Base-by-base conservation (phyloP, 2,888 invertebrate genomes). In the Drosophila birchii region DNA sequence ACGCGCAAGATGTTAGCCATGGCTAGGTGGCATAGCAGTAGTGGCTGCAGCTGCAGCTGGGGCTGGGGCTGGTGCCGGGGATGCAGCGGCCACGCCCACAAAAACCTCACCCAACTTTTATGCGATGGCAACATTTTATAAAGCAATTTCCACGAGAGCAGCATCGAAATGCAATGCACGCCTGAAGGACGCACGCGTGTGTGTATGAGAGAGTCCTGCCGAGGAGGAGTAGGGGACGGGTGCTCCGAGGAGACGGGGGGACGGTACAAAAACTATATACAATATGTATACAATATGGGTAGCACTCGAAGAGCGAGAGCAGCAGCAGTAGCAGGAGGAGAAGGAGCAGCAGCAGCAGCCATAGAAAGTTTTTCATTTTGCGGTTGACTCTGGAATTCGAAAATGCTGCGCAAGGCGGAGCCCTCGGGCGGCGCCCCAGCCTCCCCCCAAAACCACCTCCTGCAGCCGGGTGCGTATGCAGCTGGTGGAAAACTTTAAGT, bases 281-380 rank as follows among this genome's bases (percentile, higher is more conserved):
- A 82, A 82, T 80, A 82, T 81, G 78, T 81, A 79, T 70, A 82
- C 83, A 76, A 75, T 80, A 79, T 80, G 81, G 59, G 70, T 41
- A 36, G 67, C 47, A 66, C 67, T 72, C 62, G 71, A 55, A 55
- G 72, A 58, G 66, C 54, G 41, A 39, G 59, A 45, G 54, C 60
- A 63, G 53, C 16, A 45, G 57, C 45, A 60, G 61, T 67, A 57
- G 61, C 58, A 71, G 77, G 26, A 26, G 26, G 23, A 23, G 23
- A 1, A 26, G 53, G 16, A 45, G 57, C 43, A 60, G 61, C 70
- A 57, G 61, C 58, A 71, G 77, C 84, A 82, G 73, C 82, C 80
- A 82, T 82, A 82, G 82, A 85, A 87, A 86, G 82, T 87, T 87
- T 86, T 86, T 85, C 85, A 86, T 85, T 85, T 87, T 85, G 87